phyloP scores from a whole-genome alignment of 2,113 vertebrate species.

The Panurus biarmicus region DNA sequence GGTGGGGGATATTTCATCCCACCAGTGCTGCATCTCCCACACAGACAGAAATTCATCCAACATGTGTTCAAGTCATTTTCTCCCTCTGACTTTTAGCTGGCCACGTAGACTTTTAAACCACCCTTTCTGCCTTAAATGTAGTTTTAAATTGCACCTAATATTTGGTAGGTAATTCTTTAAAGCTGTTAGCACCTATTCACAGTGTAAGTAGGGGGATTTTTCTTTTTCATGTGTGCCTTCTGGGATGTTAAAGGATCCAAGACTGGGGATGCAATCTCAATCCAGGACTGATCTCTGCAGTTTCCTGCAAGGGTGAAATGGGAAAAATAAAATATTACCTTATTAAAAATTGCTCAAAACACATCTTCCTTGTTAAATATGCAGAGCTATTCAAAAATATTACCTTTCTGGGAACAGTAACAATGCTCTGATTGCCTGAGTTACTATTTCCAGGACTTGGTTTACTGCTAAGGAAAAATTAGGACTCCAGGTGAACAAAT shows the following conservation, averaged over 20 bases:
- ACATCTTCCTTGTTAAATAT: conserved; percentile 60
- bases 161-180: conserved; percentile 66
- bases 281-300: conserved; percentile 30
- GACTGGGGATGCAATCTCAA: conserved; percentile 40
- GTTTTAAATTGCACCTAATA: conserved; percentile 65
- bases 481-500: neutral
- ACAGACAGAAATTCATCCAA: conserved; percentile 31
- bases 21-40: neutral
- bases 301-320: conserved; percentile 42
- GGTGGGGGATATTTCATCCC: neutral
- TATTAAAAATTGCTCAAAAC: conserved; percentile 57
- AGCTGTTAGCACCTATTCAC: conserved; percentile 61
- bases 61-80: conserved; percentile 59
- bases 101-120: conserved; percentile 60
- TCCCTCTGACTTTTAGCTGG: conserved; percentile 52
- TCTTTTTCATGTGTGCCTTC: conserved; percentile 55
- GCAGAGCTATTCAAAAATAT: conserved; percentile 55
- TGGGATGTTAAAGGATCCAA: conserved; percentile 54
- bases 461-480: conserved; percentile 31
- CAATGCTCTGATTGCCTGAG: conserved; percentile 29
- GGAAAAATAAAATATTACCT: conserved; percentile 58
- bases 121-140: conserved; percentile 50
- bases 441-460: conserved; percentile 37
- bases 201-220: conserved; percentile 47
- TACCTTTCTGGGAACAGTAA: conserved; percentile 55